A percentile compares a stretch with the other conserved stretches of the same genome.
phyloP scores from a whole-genome alignment of 2,797 vertebrate species.

The Mormyrops boulengeri region DNA sequence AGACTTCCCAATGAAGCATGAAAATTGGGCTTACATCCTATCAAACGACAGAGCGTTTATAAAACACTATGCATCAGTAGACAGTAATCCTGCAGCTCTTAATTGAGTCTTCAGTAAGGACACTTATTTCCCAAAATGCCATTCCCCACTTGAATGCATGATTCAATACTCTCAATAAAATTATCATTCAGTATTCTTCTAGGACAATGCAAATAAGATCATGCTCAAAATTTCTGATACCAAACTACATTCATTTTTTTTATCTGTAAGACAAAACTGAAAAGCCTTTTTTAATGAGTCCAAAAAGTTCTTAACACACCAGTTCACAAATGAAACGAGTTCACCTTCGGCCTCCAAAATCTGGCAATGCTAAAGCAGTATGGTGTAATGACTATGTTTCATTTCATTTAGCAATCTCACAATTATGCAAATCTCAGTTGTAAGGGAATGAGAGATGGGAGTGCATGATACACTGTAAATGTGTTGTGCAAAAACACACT shows the following conservation, averaged over 20 bases:
- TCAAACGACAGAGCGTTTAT: background rate
- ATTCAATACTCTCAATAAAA: background rate
- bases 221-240: background rate
- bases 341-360: background rate
- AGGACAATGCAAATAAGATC: background rate
- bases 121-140: background rate
- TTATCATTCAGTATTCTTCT: conserved; percentile 11
- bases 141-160: background rate
- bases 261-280: background rate
- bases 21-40: background rate
- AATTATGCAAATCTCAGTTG: background rate
- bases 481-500: background rate
- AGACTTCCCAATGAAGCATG: background rate
- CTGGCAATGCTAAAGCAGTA: background rate
- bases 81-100: background rate
- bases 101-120: background rate
- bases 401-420: background rate
- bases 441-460: background rate
- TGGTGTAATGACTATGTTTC: background rate
- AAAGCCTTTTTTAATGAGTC: background rate
- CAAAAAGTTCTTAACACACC: no score
- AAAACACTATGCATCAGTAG: background rate
- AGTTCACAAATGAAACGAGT: background rate
- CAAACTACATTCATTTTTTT: background rate
- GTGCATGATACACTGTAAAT: background rate